Conservation (phyloP, 1,140 invertebrate genomes). For the Drosophila kurseongensis region DNA sequence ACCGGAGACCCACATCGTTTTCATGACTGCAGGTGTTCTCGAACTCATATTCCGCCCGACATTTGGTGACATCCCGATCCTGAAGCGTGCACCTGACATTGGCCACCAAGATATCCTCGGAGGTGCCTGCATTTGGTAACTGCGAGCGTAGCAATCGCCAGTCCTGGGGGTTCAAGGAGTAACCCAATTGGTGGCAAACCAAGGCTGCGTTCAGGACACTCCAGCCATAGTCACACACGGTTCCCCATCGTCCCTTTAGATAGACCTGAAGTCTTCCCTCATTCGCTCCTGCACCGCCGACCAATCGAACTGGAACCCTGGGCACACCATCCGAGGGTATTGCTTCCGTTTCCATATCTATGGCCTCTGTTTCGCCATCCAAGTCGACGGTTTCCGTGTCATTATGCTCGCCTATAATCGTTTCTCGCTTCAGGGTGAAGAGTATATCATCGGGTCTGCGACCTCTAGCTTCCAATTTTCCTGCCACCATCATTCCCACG, state of each 20-base stretch:
- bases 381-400: slow-evolving; percentile 85
- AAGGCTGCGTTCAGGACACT: slow-evolving; percentile 95
- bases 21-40: slow-evolving; percentile 95
- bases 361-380: slow-evolving; percentile 80
- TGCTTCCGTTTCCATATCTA: slow-evolving; percentile 85
- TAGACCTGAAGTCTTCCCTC: slow-evolving; percentile 93
- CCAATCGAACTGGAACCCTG: slow-evolving; percentile 89
- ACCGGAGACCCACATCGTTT: slow-evolving; percentile 94
- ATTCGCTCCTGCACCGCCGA: slow-evolving; percentile 90
- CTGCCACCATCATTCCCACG: slow-evolving; percentile 98
- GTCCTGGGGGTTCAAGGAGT: slow-evolving; percentile 96
- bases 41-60: slow-evolving; percentile 93
- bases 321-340: slow-evolving; percentile 86
- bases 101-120: slow-evolving; percentile 91
- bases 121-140: slow-evolving; percentile 91
- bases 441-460: slow-evolving; percentile 90
- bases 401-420: slow-evolving; percentile 86
- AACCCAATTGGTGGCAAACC: slow-evolving; percentile 97
- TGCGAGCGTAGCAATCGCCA: slow-evolving; percentile 93
- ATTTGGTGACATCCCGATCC: slow-evolving; percentile 96
- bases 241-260: slow-evolving; percentile 96
- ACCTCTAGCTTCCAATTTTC: slow-evolving; percentile 93
- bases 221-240: slow-evolving; percentile 98
- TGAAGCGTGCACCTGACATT: slow-evolving; percentile 96
- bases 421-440: slow-evolving; percentile 91